Base-by-base conservation (phyloP, 2,888 invertebrate genomes). In the Apodemia hepburni region DNA sequence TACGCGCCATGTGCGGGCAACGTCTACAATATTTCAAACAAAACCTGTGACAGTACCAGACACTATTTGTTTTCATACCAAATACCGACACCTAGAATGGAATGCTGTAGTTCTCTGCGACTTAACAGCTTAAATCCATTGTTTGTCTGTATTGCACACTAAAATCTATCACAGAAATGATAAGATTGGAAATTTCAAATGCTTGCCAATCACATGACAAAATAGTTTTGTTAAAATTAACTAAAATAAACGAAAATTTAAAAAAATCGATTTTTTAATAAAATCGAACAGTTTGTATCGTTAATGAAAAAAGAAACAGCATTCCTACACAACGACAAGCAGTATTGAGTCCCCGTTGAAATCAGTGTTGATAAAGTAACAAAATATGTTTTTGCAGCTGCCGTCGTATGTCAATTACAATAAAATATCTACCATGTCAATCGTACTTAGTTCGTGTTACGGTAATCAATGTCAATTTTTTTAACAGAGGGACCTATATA, bases 361-460 rank as follows among this genome's bases (percentile, higher is more conserved):
- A 63, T 47, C 22, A 33, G 9, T 51, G 51, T 22, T 61, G 58
- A 57, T 60, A 59, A 49, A 62, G 45, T 60, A 60, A 62, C 49
- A 51, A 42, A 38, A 60, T n/a, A 60, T 59, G n/a, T 59, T 51
- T 59, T 59, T 58, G 42, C 63, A 59, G 65, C 61, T 66, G 59
- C 59, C 61, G 62, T 60, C 61, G 51, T 49, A 47, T 65, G 62
- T 63, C 63, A 57, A 64, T 70, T 66, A 60, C 60, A 62, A 58
- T 64, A 68, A 67, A 64, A 65, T 68, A 62, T 59, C 64, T 68
- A 62, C 60, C 64, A 65, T 54, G 61, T 66, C 66, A 68, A 68
- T 64, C 45, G 33, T 22, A 58, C 22, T 35, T 29, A 29, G 7
- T 33, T 33, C 33, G 9, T 1, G 33, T 33, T 33, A 33, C 15